A percentile compares a stretch with the other conserved stretches of the same genome.
Conservation (phyloP, 2,113 vertebrate species). For the Leuciscus idus region DNA sequence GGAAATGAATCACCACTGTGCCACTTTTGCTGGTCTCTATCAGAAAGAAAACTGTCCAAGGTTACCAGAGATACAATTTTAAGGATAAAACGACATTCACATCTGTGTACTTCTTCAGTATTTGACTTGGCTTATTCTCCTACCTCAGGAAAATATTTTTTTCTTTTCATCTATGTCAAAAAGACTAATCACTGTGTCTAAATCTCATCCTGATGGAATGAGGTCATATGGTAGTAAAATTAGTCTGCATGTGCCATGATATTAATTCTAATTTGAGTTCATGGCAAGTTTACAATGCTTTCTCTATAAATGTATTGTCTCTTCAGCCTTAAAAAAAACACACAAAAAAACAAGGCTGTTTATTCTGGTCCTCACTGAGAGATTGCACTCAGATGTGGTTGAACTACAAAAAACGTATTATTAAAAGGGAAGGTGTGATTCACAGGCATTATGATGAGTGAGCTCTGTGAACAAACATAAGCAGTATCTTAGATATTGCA, state of each 20-base stretch:
- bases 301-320: neutral
- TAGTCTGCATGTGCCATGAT: neutral
- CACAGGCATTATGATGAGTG: neutral
- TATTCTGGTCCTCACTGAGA: neutral
- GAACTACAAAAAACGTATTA: neutral
- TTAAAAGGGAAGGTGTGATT: slow-evolving; percentile 29
- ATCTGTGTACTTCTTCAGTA: neutral
- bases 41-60: neutral
- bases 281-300: neutral
- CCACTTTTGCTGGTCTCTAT: slow-evolving; percentile 39
- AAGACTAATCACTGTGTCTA: slow-evolving; percentile 12
- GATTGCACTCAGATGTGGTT: neutral
- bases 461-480: neutral
- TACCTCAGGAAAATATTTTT: slow-evolving; percentile 72
- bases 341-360: neutral
- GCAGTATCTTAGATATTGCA: neutral
- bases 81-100: neutral
- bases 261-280: neutral
- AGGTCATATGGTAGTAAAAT: neutral
- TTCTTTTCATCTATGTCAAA: neutral
- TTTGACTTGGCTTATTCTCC: slow-evolving; percentile 36
- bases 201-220: neutral
- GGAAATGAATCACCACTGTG: slow-evolving; percentile 58
- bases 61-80: neutral
- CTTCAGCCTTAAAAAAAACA: neutral